Conservation (phyloP, 92 coral and sea anemone species). For the Pocillopora grandis region DNA sequence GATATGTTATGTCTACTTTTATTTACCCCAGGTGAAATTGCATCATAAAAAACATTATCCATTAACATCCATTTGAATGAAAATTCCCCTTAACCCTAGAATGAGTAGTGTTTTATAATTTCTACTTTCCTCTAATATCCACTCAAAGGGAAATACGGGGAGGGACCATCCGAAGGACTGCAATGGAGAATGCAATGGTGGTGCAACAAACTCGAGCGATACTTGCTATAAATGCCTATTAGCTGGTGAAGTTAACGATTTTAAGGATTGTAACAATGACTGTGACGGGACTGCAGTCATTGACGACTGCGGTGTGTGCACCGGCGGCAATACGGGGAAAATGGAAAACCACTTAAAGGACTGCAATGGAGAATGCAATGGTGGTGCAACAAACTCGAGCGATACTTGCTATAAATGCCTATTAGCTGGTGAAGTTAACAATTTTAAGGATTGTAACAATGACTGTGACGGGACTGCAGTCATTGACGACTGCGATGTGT, state of each 20-base stretch:
- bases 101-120: too few relatives aligned
- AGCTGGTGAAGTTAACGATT: not conserved
- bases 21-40: too few relatives aligned
- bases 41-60: too few relatives aligned
- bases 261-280: slow-evolving; percentile 56
- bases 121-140: too few relatives aligned
- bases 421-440: not conserved
- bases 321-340: slow-evolving; percentile 71
- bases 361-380: too few relatives aligned
- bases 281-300: slow-evolving; percentile 51
- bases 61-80: too few relatives aligned
- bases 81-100: too few relatives aligned
- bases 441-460: slow-evolving; percentile 57
- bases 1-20: too few relatives aligned
- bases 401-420: slow-evolving; percentile 26
- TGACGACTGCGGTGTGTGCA: slow-evolving; percentile 54
- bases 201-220: slow-evolving; percentile 3
- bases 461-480: slow-evolving; percentile 55
- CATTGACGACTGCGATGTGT: slow-evolving; percentile 41
- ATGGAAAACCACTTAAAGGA: slow-evolving; percentile 46
- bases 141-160: too few relatives aligned
- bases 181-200: too few relatives aligned
- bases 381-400: slow-evolving; percentile 9
- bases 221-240: slow-evolving; percentile 22
- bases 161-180: too few relatives aligned